Evolutionary conservation across 2,113 vertebrate species (phyloP).

Genomic region (Salvelinus sp.): DNA sequence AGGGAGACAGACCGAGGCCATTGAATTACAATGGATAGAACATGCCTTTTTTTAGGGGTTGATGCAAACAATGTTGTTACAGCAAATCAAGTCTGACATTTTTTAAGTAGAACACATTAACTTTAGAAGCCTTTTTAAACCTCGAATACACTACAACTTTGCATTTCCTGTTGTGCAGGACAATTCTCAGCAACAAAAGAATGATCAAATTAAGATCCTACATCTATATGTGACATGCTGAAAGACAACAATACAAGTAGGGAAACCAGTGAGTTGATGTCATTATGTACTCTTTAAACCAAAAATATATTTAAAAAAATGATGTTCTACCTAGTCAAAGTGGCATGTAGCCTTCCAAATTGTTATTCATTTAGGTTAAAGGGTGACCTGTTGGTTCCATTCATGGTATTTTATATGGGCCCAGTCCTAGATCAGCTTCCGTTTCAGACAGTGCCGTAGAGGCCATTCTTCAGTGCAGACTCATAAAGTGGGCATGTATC

Average conservation of each 20-base stretch:
- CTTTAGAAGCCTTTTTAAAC: too few relatives aligned
- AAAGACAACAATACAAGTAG: too few relatives aligned
- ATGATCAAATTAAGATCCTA: too few relatives aligned
- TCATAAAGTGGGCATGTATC: not conserved
- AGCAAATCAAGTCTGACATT: too few relatives aligned
- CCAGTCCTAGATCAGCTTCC: not conserved
- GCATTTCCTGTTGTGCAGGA: too few relatives aligned
- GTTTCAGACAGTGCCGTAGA: not conserved
- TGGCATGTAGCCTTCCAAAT: not conserved
- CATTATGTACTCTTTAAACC: too few relatives aligned
- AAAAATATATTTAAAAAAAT: not conserved
- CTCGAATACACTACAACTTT: too few relatives aligned
- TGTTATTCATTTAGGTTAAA: not conserved
- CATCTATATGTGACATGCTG: too few relatives aligned
- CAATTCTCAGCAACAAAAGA: too few relatives aligned
- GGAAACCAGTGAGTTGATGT: too few relatives aligned
- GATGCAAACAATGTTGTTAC: too few relatives aligned
- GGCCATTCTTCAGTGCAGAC: not conserved
- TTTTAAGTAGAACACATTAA: too few relatives aligned
- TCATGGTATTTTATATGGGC: not conserved
- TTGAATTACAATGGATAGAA: not conserved
- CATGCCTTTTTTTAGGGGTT: not conserved
- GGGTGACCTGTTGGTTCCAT: not conserved
- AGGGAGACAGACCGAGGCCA: not conserved
- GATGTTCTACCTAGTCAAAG: not conserved